Evolutionary conservation across 2,797 vertebrate species (phyloP), one percentile per base, ranked within the genome.

Genomic region (Erethizon dorsatum): DNA sequence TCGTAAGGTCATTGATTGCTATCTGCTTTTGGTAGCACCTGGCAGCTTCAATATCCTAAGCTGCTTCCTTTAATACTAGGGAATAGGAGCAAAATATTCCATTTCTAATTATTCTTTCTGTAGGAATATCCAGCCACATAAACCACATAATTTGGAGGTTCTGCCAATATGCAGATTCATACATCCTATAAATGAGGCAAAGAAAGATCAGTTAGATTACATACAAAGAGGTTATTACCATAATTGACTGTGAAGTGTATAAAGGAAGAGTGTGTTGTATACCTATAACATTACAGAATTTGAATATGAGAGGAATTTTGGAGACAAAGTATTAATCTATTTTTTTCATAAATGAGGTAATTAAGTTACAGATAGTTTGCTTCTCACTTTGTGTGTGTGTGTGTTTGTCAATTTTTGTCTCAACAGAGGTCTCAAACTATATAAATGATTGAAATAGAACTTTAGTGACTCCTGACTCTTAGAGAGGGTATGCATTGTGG

Each of bases 391-490:
- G 3, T 77, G 37, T 20, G 67, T 69, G 10, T 45, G 10, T 54
- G 2, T 26, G 37, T 71, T 79, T 97, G 90, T 75, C 24, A 18
- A 61, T 67, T 37, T 90, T 94, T 80, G 4, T 22, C 52, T 97
- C 97, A 79, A 97, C 57, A 97, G 94, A 96, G 20, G 82, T 97
- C 69, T 97, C 78, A 97, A 47, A 85, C 3, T 50, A 96, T 14
- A 80, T 92, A 92, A 95, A 93, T 88, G 37, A 41, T 5, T 84
- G 24, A 17, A 69, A 37, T 18, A 69, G 63, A 65, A 37, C 11
- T 56, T 47, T 22, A n/a, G 6, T 88, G 15, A 45, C 6, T 71
- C 37, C 12, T 54, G 1, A 52, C 75, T 79, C 47, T 84, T 63
- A 67, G 13, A n/a, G 14, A 59, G 75, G 71, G 24, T 87, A 10